Percentiles rank a stretch among this genome's conserved stretches.
Evolutionary conservation across 2,113 vertebrate species (phyloP).

Genomic region (Podilymbus podiceps): DNA sequence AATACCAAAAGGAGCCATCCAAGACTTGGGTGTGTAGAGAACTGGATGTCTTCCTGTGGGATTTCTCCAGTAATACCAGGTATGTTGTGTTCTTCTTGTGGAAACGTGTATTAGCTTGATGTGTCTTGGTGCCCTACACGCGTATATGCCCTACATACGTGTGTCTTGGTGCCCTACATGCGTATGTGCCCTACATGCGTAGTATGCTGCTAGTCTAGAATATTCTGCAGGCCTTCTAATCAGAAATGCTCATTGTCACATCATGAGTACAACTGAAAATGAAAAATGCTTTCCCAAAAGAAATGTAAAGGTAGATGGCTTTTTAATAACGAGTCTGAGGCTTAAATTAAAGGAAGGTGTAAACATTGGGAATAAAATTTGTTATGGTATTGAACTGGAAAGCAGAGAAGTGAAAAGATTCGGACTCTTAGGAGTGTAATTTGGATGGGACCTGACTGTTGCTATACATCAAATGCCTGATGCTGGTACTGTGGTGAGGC

Average conservation of each 20-base stretch:
- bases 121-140: not conserved
- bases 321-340: not conserved
- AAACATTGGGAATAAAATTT: not conserved
- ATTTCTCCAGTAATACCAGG: constrained; percentile 80
- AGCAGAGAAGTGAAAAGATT: not conserved
- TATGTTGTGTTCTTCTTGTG: not conserved
- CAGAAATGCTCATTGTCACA: not conserved
- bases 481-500: not conserved
- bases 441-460: not conserved
- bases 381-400: not conserved
- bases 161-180: not conserved
- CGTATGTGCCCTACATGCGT: too few relatives aligned
- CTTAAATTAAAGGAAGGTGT: not conserved
- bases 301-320: not conserved
- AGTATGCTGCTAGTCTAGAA: not conserved
- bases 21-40: constrained; percentile 68
- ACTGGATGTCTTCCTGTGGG: constrained; percentile 74
- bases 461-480: not conserved
- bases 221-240: not conserved
- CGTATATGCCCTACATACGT: too few relatives aligned
- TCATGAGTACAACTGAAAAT: not conserved
- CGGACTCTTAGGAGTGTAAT: not conserved
- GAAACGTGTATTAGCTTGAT: not conserved
- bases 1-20: constrained; percentile 75
- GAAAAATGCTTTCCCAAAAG: not conserved